Conservation (phyloP, 2,113 vertebrate species). For the Microtus oregoni region DNA sequence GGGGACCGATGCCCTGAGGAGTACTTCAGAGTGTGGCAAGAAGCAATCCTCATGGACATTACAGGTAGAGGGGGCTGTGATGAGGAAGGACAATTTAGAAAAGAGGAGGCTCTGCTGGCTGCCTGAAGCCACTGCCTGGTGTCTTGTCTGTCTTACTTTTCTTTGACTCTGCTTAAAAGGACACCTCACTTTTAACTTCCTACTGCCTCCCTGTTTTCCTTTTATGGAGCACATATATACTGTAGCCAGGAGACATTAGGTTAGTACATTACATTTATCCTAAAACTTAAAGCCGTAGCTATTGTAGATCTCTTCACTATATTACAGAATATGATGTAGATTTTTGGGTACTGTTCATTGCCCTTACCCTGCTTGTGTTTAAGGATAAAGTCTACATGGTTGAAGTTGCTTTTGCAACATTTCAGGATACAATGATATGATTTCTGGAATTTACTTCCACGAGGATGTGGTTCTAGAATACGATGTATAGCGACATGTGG, state of each 20-base stretch:
- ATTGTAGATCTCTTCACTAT: not conserved
- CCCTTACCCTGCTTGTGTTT: not conserved
- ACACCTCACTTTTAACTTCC: not conserved
- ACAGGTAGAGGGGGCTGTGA: not conserved
- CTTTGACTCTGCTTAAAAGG: not conserved
- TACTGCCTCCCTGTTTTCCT: not conserved
- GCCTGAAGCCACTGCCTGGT: accelerated
- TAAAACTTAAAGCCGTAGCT: not conserved
- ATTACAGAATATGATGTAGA: not conserved
- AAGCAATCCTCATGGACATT: not conserved
- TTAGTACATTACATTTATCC: not conserved
- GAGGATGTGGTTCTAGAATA: accelerated
- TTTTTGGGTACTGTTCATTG: not conserved
- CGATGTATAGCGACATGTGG: not conserved
- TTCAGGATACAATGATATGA: not conserved
- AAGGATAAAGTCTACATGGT: not conserved
- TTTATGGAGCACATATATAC: too few species aligned
- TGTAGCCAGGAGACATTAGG: not conserved
- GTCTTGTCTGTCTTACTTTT: not conserved
- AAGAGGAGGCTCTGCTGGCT: accelerated
- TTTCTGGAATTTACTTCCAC: not conserved
- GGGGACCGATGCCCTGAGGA: not conserved
- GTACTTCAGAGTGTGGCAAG: not conserved
- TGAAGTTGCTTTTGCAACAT: not conserved
- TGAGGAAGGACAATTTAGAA: accelerated